phyloP scores from a whole-genome alignment of 2,797 vertebrate genomes.

The Hafferia zeledoni region DNA sequence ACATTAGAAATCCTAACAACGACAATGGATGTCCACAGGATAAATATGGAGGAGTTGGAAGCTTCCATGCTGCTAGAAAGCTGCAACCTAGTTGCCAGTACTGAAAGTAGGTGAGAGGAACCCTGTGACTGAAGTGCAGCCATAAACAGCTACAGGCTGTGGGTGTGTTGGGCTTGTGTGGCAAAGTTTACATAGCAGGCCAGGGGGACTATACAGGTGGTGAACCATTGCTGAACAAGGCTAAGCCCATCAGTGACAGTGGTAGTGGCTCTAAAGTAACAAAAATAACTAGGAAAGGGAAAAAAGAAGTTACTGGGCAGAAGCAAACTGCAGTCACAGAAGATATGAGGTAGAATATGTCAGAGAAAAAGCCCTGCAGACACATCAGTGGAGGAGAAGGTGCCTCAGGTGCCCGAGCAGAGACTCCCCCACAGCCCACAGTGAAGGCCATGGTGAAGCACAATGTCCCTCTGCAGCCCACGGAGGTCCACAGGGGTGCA shows the following conservation, averaged over 20 bases:
- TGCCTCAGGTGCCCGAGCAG: neutral
- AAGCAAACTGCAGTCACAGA: neutral
- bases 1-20: neutral
- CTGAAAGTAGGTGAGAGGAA: neutral
- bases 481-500: too few species aligned
- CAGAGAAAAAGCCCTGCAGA: neutral
- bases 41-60: neutral
- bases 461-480: neutral
- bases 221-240: neutral
- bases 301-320: neutral
- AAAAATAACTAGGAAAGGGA: neutral
- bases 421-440: neutral
- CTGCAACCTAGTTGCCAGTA: fast-evolving
- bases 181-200: neutral
- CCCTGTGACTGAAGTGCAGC: neutral
- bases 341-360: neutral
- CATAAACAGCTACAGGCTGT: neutral
- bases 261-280: neutral
- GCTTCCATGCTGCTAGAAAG: neutral
- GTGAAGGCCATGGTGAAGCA: neutral
- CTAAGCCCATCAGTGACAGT: neutral
- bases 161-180: neutral
- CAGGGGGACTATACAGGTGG: neutral
- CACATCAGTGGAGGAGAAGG: neutral
- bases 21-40: neutral